Evolutionary conservation across 2,888 invertebrate genomes (phyloP), one percentile per base, ranked within the genome.

Genomic region (Herminia tarsipennalis): DNA sequence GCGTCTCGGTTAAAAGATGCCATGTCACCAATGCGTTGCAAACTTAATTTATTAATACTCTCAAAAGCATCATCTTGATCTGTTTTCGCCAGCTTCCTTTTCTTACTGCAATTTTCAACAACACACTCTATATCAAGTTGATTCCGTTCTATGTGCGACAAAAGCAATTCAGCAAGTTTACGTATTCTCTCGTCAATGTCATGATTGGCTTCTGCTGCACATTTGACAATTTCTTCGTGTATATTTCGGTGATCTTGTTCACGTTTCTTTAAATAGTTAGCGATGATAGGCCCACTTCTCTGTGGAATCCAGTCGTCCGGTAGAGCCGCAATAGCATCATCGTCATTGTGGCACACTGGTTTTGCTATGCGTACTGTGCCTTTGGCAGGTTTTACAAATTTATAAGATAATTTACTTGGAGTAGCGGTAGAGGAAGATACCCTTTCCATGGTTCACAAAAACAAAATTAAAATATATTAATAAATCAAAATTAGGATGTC

Each of bases 301-400:
- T 59, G 69, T 5, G 86, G 86, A 2, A 61, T 52, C 86, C 83
- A 87, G 2, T 78, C 49, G 3, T 81, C 73, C 2, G 89, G 89
- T 22, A 90, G 59, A 0, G 76, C 52, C 1, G 83, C 80, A 1
- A 87, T 86, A 1, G 83, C 88, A 18, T 76, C 76, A 3, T 65
- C 53, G 49, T 90, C 88, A 12, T 81, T 75, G 2, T 76, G 55
- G 52, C 81, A 86, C 3, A 81, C 79, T 1, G 73, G 55, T 12
- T 57, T 35, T 5, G 77, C 77, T 1, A 73, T 59, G 1, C 39
- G 57, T 45, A 24, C 33, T 1, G 18, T 9, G 8, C 25, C 25
- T 32, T 25, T 20, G 1, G 13, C 10, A 9, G 4, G 1, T 13
- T 18, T 32, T 8, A 5, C 5, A 20, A 32, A 37, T 17, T 5